Percentiles rank a stretch among this genome's conserved stretches.
These are phyloP conservation scores for Ectropis crepuscularia DNA, from an alignment of 2,888 invertebrate genomes.

Conservation along the genomic window DNA sequence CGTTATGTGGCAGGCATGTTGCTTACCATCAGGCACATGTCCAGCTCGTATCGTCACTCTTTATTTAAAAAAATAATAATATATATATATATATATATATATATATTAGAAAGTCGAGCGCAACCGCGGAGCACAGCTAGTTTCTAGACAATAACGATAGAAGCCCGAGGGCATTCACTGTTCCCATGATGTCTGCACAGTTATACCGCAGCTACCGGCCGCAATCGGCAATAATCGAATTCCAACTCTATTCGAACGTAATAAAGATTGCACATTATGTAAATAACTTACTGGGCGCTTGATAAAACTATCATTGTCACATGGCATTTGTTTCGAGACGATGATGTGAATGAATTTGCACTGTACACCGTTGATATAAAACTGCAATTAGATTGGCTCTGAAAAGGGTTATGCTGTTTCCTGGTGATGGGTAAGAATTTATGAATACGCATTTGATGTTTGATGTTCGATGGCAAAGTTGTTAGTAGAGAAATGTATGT, in stretches of 20 bases:
- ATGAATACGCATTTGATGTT: conserved; percentile 28
- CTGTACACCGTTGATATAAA: conserved; percentile 27
- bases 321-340: conserved; percentile 14
- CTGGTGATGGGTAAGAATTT: conserved; percentile 42
- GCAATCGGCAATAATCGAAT: conserved; percentile 43
- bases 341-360: conserved; percentile 25
- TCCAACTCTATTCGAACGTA: conserved; percentile 44
- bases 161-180: conserved; percentile 53
- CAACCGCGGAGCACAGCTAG: conserved; percentile 24
- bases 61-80: too few relatives aligned
- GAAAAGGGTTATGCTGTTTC: conserved; percentile 44
- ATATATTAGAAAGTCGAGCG: too few relatives aligned
- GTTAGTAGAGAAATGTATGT: not conserved
- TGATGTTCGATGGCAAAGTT: conserved; percentile 4
- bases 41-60: too few relatives aligned
- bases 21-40: too few relatives aligned
- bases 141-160: conserved; percentile 45
- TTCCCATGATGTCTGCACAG: conserved; percentile 71
- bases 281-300: conserved; percentile 25
- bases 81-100: too few relatives aligned
- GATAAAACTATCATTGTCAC: conserved; percentile 44
- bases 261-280: conserved; percentile 41
- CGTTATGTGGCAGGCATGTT: too few relatives aligned
- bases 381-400: not conserved
- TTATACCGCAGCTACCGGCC: conserved; percentile 55